Conservation (phyloP, 2,888 invertebrate genomes). For the Unio pictorum region DNA sequence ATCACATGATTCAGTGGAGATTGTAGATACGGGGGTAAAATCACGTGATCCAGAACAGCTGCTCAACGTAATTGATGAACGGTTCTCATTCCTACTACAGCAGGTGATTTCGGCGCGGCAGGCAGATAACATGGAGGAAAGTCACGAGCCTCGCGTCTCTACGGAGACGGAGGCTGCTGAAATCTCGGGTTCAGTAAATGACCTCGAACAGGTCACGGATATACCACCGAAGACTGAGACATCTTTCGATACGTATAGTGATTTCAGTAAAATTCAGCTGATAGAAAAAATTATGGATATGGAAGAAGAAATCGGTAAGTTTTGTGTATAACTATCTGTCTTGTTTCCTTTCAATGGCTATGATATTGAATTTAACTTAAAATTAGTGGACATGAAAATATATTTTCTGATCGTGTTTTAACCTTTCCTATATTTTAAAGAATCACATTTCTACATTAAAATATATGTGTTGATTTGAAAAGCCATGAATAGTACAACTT, state of each 20-base stretch:
- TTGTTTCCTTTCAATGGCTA: background rate
- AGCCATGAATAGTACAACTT: too few species aligned
- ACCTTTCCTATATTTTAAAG: too few species aligned
- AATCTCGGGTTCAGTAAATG: slow-evolving; percentile 12
- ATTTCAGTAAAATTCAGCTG: slow-evolving; percentile 36
- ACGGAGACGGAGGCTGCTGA: slow-evolving; percentile 12
- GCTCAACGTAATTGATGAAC: slow-evolving; percentile 26
- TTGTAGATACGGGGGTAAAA: slow-evolving; percentile 3
- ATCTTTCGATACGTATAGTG: background rate
- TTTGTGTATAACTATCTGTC: background rate
- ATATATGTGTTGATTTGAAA: too few species aligned
- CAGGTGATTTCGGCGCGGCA: slow-evolving; percentile 29
- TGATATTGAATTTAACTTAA: too few species aligned
- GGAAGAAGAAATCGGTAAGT: slow-evolving; percentile 85
- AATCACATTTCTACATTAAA: too few species aligned
- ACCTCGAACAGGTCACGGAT: slow-evolving; percentile 5
- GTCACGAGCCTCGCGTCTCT: background rate
- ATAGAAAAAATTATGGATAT: slow-evolving; percentile 89
- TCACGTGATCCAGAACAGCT: slow-evolving; percentile 28
- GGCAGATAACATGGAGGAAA: background rate
- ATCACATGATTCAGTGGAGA: too few species aligned
- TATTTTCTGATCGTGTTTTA: too few species aligned
- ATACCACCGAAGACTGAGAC: background rate
- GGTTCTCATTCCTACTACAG: slow-evolving; percentile 23
- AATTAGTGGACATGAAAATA: too few species aligned